Evolutionary conservation across 2,888 invertebrate species (phyloP).

Genomic region (Sclerodermus sp.): DNA sequence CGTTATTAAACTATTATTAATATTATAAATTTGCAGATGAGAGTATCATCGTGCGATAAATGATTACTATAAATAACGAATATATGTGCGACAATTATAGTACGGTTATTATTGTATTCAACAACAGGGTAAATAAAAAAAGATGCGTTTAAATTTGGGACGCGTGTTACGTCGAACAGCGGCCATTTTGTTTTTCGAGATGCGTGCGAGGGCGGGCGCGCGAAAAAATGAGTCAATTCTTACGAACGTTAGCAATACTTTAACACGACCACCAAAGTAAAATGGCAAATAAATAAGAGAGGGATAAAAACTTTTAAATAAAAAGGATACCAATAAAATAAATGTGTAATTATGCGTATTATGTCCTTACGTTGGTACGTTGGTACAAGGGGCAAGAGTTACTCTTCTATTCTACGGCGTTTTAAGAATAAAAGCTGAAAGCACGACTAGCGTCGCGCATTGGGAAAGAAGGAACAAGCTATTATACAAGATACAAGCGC

Average conservation of each 20-base stretch:
- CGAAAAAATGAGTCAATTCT: slow-evolving; percentile 42
- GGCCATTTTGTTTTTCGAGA: slow-evolving; percentile 47
- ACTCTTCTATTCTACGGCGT: not conserved
- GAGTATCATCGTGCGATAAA: slow-evolving; percentile 8
- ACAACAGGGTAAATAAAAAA: slow-evolving; percentile 53
- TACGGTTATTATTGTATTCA: slow-evolving; percentile 50
- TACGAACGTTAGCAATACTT: slow-evolving; percentile 45
- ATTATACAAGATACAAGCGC: not conserved
- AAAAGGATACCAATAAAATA: slow-evolving; percentile 1
- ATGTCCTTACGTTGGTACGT: slow-evolving; percentile 7
- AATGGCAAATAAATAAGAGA: slow-evolving; percentile 18
- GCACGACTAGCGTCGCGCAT: too few relatives aligned
- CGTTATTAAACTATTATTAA: slow-evolving; percentile 21
- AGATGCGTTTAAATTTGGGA: slow-evolving; percentile 32
- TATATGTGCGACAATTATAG: slow-evolving; percentile 40
- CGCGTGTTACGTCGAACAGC: slow-evolving; percentile 43
- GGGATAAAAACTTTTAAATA: too few relatives aligned
- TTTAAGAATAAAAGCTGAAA: not conserved
- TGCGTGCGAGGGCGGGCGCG: slow-evolving; percentile 24
- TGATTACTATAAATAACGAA: slow-evolving; percentile 30
- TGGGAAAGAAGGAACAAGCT: not conserved
- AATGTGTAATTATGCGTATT: slow-evolving; percentile 16
- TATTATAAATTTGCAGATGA: slow-evolving; percentile 12
- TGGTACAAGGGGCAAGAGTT: not conserved
- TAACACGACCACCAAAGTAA: slow-evolving; percentile 27